Evolutionary conservation across 64 coral and sea anemone species (phyloP), one percentile per base, ranked within the genome.

Genomic region (Platygyra sinensis): DNA sequence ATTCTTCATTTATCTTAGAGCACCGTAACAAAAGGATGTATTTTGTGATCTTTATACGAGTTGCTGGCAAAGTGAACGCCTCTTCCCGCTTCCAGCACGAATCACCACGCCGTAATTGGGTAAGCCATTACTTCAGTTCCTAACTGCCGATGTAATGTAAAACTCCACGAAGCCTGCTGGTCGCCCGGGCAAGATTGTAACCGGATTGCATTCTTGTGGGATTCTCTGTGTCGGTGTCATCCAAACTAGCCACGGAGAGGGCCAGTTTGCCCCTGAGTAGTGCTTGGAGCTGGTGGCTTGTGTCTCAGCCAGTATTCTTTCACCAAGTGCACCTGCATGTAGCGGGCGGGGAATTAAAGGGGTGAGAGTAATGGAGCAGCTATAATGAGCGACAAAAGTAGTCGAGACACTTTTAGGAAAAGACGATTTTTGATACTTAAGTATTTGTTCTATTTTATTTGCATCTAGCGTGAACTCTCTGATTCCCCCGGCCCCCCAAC

Each of bases 31-130:
- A 86, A 96, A 0, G 90, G 87, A 60, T 93, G 94, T 22, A 79
- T 92, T 60, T 38, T 71, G 30, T 31, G 8, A 60, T 96, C 94
- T 18, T 30, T 30, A 17, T 93, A 57, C 18, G 79, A 72, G 52
- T 96, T 96, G 38, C 94, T 96, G 10, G 78, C 76, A 54, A 96
- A 96, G 27, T 86, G 86, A 20, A 87, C 27, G 24, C 79, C 86
- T 38, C 90, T 86, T 28, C 94, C 94, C 15, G 67, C 22, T 0
- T 7, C 57, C 89, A 67, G 87, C 91, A 36, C 86, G 30, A 3
- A 96, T 62, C 11, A 96, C 18, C 52, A 96, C 71, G 22, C 94
- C 94, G 30, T 93, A 86, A 51, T 96, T 96, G 13, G 91, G 42
- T 30, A 38, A 60, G 8, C 94, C 91, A 12, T 52, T 60, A 15